Conservation (phyloP, 23 tunicate genomes). For the Ciona savignyi region DNA sequence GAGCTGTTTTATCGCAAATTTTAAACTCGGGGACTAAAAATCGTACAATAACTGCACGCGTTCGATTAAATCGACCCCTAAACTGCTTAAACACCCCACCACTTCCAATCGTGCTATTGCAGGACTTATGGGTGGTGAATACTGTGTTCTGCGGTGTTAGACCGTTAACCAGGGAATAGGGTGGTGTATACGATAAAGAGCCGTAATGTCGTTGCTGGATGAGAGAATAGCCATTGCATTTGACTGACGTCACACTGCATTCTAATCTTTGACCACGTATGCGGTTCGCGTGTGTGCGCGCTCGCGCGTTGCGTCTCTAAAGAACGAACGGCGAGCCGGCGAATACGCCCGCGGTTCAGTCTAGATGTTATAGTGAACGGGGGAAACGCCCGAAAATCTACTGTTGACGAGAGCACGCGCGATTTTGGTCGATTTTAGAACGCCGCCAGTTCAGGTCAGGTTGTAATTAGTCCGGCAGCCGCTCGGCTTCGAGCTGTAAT, state of each 20-base stretch:
- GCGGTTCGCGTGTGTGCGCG: neutral
- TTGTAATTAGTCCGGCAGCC: neutral
- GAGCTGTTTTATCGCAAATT: too few species aligned
- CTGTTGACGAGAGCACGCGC: neutral
- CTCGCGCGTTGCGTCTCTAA: neutral
- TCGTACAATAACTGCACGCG: too few species aligned
- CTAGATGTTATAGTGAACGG: neutral
- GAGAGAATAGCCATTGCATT: neutral
- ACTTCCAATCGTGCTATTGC: too few species aligned
- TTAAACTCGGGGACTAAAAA: too few species aligned
- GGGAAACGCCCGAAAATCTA: neutral
- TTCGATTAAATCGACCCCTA: too few species aligned
- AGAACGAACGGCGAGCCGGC: neutral
- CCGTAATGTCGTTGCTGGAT: too few species aligned
- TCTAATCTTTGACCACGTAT: neutral
- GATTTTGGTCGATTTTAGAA: neutral
- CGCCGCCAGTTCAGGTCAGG: neutral
- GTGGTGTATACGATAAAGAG: too few species aligned
- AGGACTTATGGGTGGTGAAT: too few species aligned
- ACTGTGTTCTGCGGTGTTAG: too few species aligned
- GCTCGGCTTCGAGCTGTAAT: neutral
- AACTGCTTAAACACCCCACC: too few species aligned
- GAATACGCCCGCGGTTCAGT: neutral
- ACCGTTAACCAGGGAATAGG: too few species aligned
- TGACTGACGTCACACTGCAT: neutral